phyloP scores from a whole-genome alignment of 2,888 invertebrate genomes.

The Athalia cordata region DNA sequence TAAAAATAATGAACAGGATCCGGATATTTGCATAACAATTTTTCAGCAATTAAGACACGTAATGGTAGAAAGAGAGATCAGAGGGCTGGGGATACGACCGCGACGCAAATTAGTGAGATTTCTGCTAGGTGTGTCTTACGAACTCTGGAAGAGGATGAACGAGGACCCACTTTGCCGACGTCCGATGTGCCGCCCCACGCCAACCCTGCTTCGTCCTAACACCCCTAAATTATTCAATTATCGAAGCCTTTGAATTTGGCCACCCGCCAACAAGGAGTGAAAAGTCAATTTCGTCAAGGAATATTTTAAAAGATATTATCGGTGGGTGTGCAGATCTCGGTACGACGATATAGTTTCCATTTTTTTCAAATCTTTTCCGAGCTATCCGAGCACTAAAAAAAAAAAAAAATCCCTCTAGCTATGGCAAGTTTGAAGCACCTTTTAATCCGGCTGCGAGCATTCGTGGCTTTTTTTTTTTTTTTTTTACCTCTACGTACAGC shows the following conservation, averaged over 20 bases:
- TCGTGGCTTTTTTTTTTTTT: too few relatives aligned
- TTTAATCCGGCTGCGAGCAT: too few relatives aligned
- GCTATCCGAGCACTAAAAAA: not conserved
- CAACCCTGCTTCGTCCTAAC: not conserved
- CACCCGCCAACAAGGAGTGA: conserved; percentile 21
- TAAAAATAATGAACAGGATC: conserved; percentile 44
- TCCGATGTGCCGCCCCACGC: not conserved
- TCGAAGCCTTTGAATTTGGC: conserved; percentile 41
- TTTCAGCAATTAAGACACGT: conserved; percentile 45
- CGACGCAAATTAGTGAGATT: conserved; percentile 31
- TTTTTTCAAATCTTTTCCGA: not conserved
- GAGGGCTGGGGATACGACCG: not conserved
- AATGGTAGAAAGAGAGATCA: conserved; percentile 28
- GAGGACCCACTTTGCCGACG: conserved; percentile 28
- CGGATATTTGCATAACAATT: conserved; percentile 44
- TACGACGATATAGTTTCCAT: not conserved
- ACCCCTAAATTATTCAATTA: conserved; percentile 41
- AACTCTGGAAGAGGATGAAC: conserved; percentile 19
- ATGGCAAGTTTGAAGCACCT: not conserved
- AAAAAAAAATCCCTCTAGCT: not conserved
- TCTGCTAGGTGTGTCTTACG: conserved; percentile 34
- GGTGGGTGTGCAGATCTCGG: too few relatives aligned
- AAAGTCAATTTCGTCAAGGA: conserved; percentile 23
- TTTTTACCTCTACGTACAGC: too few relatives aligned
- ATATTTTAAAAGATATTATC: not conserved